These are phyloP conservation scores for Drosophila prolongata DNA, from an alignment of 2,888 invertebrate species.

Conservation along the genomic window DNA sequence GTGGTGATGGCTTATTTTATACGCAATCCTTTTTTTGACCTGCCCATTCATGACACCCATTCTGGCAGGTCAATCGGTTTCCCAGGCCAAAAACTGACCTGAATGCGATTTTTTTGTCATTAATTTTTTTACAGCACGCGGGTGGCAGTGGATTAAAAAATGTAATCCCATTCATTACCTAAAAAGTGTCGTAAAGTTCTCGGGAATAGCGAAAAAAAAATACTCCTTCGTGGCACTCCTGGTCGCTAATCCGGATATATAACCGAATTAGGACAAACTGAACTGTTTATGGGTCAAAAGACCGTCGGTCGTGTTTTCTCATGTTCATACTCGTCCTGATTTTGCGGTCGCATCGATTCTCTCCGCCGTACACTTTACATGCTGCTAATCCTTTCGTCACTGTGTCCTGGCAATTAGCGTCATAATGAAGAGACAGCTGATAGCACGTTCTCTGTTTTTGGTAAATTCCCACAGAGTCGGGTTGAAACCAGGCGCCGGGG, in stretches of 20 bases:
- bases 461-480: conserved; percentile 53
- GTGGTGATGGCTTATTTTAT: conserved; percentile 45
- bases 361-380: conserved; percentile 13
- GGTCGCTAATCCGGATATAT: conserved; percentile 65
- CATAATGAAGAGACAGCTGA: conserved; percentile 71
- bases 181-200: conserved; percentile 67
- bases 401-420: conserved; percentile 60
- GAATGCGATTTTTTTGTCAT: conserved; percentile 43
- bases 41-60: conserved; percentile 66
- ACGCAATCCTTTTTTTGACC: conserved; percentile 50
- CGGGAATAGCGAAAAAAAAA: conserved; percentile 17
- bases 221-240: conserved; percentile 16
- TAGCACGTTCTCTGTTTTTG: conserved; percentile 47
- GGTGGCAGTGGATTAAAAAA: conserved; percentile 66
- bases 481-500: not conserved
- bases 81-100: conserved; percentile 8
- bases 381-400: conserved; percentile 60
- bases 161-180: conserved; percentile 76
- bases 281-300: conserved; percentile 68
- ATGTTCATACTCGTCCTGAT: not conserved
- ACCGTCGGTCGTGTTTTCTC: conserved; percentile 6
- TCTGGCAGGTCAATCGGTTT: conserved; percentile 47
- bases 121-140: conserved; percentile 57
- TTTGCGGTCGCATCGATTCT: conserved; percentile 20
- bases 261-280: conserved; percentile 62